phyloP scores from a whole-genome alignment of 2,797 vertebrate genomes.

The Streptopelia turtur region DNA sequence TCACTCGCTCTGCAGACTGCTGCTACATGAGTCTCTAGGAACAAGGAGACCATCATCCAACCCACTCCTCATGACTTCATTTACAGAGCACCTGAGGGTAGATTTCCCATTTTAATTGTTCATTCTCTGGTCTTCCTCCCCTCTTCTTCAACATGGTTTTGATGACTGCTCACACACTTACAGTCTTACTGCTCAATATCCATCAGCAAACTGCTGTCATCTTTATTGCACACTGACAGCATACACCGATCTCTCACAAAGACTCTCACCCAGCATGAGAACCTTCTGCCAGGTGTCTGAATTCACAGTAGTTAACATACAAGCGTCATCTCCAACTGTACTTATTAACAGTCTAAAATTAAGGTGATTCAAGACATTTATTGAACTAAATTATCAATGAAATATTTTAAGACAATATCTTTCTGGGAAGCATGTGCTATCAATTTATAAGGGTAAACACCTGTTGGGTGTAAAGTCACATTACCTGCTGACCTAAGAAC shows the following conservation, averaged over 20 bases:
- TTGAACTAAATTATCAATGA: background rate
- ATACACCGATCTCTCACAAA: background rate
- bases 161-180: background rate
- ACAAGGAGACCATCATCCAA: background rate
- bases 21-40: background rate
- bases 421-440: background rate
- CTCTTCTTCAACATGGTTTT: background rate
- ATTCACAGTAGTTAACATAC: background rate
- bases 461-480: background rate
- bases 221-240: background rate
- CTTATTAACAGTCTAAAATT: background rate
- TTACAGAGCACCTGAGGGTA: background rate
- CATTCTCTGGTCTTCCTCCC: background rate
- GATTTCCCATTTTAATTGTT: background rate
- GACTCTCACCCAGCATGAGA: background rate
- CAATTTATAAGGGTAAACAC: background rate
- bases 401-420: background rate
- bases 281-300: background rate
- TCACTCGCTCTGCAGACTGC: background rate
- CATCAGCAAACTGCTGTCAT: background rate
- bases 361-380: background rate
- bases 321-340: background rate
- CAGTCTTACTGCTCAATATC: background rate
- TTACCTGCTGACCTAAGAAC: background rate
- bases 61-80: background rate